phyloP scores from a whole-genome alignment of 2,888 invertebrate species.

The Eupeodes luniger region DNA sequence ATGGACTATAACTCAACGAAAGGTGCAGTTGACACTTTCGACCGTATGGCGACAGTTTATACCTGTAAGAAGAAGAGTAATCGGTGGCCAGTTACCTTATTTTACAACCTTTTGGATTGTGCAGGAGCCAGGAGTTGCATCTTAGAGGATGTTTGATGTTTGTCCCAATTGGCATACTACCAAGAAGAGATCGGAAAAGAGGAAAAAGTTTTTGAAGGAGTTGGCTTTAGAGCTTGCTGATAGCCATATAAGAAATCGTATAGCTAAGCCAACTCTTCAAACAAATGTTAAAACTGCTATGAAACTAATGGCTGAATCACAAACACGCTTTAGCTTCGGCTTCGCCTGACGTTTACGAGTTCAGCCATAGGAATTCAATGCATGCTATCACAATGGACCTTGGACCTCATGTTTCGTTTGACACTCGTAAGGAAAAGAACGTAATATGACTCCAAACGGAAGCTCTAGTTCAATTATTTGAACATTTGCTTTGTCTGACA shows the following conservation, averaged over 20 bases:
- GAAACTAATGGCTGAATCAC: no score
- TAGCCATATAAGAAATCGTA: slow-evolving; percentile 1
- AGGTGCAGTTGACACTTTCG: no score
- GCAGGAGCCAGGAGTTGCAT: slow-evolving; percentile 25
- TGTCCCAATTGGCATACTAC: slow-evolving; percentile 25
- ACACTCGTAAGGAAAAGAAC: no score
- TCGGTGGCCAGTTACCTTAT: slow-evolving; percentile 36
- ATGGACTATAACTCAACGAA: no score
- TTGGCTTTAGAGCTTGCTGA: slow-evolving; percentile 21
- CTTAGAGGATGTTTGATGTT: slow-evolving; percentile 27
- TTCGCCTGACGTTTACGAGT: no score
- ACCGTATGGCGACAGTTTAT: slow-evolving; percentile 11
- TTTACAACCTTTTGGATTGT: background rate
- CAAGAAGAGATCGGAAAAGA: slow-evolving; percentile 20
- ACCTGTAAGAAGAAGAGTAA: slow-evolving; percentile 50
- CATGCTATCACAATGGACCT: no score
- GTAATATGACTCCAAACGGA: no score
- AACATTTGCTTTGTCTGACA: no score
- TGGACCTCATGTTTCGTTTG: no score
- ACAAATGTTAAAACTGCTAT: background rate
- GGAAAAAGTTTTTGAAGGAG: slow-evolving; percentile 13
- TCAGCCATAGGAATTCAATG: no score
- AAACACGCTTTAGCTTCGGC: no score
- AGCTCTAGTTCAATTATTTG: no score
- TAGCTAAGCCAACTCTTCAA: slow-evolving; percentile 15